Conservation (phyloP, 64 coral and sea anemone genomes). For the Montipora efflorescens region DNA sequence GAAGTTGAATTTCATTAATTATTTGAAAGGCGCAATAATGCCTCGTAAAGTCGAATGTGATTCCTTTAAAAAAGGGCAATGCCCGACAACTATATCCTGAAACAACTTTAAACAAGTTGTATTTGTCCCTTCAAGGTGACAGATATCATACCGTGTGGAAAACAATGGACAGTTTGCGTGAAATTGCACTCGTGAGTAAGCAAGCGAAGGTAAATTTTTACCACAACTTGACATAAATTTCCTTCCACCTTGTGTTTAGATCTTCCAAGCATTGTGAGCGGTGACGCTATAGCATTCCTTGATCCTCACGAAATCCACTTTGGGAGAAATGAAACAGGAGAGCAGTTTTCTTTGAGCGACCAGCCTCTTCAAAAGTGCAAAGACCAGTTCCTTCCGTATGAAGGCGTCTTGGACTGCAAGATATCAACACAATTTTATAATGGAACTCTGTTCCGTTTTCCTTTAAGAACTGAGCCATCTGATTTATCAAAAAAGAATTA, state of each 20-base stretch:
- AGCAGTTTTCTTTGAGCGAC: slow-evolving; percentile 73
- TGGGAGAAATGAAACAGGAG: slow-evolving; percentile 81
- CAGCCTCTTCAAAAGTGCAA: slow-evolving; percentile 36
- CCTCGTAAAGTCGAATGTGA: no score
- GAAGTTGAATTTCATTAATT: no score
- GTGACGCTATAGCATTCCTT: slow-evolving; percentile 76
- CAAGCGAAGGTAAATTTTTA: no score
- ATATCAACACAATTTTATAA: slow-evolving; percentile 52
- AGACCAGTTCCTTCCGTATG: slow-evolving; percentile 85
- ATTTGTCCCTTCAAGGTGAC: no score
- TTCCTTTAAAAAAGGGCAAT: no score
- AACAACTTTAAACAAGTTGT: no score
- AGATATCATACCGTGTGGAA: no score
- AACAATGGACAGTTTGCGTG: no score
- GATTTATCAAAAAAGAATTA: slow-evolving; percentile 76
- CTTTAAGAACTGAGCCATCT: slow-evolving; percentile 68
- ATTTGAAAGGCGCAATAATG: no score
- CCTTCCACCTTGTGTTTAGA: slow-evolving; percentile 33
- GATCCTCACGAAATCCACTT: slow-evolving; percentile 88
- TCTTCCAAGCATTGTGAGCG: slow-evolving; percentile 88
- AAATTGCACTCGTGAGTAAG: no score
- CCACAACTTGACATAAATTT: background rate
- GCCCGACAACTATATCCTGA: no score
- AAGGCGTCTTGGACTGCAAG: slow-evolving; percentile 77
- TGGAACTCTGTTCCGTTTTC: slow-evolving; percentile 88